Percentiles rank a stretch among this genome's conserved stretches.
These are phyloP conservation scores for Trichosurus vulpecula DNA, from an alignment of 2,797 vertebrate species.

Conservation along the genomic window DNA sequence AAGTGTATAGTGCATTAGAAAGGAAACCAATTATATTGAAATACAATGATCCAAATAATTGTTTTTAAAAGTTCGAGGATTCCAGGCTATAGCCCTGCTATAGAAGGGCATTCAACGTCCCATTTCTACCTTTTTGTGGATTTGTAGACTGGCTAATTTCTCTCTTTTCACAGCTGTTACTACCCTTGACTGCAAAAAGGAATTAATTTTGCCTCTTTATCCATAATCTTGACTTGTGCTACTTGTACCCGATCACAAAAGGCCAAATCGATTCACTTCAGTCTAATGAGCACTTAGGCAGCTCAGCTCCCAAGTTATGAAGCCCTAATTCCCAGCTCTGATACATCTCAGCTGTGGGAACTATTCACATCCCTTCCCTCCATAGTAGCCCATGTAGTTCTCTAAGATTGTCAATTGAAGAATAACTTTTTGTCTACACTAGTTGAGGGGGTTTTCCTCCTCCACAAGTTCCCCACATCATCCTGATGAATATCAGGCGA, in stretches of 20 bases:
- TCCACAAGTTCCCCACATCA: neutral
- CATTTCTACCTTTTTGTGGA: neutral
- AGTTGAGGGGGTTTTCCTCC: neutral
- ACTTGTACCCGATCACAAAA: neutral
- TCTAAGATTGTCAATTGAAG: neutral
- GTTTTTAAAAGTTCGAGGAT: neutral
- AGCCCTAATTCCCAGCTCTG: neutral
- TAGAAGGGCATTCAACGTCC: neutral
- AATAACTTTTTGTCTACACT: neutral
- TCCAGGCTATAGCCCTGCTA: neutral
- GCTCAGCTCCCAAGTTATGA: neutral
- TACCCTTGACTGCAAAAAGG: neutral
- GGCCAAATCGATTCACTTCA: neutral
- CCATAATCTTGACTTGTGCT: neutral
- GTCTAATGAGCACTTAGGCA: neutral
- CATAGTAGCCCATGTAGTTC: accelerated
- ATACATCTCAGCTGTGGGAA: neutral
- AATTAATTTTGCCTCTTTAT: neutral
- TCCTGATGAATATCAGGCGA: too few relatives aligned
- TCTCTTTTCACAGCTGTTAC: too few relatives aligned
- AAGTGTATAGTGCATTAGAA: neutral
- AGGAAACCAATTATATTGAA: neutral
- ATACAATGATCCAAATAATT: neutral
- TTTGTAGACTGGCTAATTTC: neutral
- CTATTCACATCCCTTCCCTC: neutral